Percentiles rank a stretch among this genome's conserved stretches.
phyloP scores from a whole-genome alignment of 2,797 vertebrate genomes.

The Spea hammondii region DNA sequence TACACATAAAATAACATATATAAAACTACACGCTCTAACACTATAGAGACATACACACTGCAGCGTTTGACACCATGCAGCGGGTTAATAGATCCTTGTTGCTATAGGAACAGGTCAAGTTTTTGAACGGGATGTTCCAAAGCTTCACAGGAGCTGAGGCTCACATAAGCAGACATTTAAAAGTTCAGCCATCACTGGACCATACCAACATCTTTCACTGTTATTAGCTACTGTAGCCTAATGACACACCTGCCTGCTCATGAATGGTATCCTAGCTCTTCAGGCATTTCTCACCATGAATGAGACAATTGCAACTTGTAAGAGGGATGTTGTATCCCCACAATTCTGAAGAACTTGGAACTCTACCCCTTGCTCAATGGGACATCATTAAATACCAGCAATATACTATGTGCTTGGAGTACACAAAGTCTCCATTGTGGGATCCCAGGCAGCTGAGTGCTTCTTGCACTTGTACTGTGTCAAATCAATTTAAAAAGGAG shows the following conservation, averaged over 20 bases:
- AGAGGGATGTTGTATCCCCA: not conserved
- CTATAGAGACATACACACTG: too few species aligned
- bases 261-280: not conserved
- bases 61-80: too few species aligned
- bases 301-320: slow-evolving; percentile 28
- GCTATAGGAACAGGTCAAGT: too few species aligned
- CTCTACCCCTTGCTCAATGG: slow-evolving; percentile 32
- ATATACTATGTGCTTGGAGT: slow-evolving; percentile 35
- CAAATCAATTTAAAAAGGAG: slow-evolving; percentile 49
- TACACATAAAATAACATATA: too few species aligned
- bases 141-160: too few species aligned
- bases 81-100: too few species aligned
- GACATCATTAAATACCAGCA: slow-evolving; percentile 41
- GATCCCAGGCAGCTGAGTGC: slow-evolving; percentile 41
- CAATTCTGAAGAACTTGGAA: slow-evolving; percentile 15
- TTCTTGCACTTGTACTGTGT: slow-evolving; percentile 49
- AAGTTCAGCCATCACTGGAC: too few species aligned
- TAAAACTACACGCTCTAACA: too few species aligned
- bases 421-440: slow-evolving; percentile 48
- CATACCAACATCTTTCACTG: too few species aligned
- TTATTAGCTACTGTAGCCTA: not conserved
- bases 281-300: not conserved
- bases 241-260: not conserved
- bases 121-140: too few species aligned
- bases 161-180: too few species aligned